These are phyloP conservation scores for Syngnathus acus DNA, from an alignment of 2,797 vertebrate species.

Conservation along the genomic window DNA sequence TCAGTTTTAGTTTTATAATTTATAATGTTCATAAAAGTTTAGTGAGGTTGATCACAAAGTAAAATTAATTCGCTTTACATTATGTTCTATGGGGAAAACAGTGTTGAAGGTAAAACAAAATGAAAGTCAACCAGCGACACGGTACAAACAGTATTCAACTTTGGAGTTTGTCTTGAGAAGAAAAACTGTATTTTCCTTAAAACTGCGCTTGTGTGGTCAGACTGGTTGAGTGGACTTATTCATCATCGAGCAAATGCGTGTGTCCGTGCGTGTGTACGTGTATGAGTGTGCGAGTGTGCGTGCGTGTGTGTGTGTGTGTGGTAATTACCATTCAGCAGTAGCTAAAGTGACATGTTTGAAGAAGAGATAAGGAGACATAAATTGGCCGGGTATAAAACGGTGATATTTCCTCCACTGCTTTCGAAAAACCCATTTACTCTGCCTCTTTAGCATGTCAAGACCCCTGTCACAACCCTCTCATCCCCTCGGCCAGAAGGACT, in stretches of 20 bases:
- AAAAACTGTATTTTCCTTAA: background rate
- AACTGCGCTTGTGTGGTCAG: constrained; percentile 7
- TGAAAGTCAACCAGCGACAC: background rate
- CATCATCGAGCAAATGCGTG: constrained; percentile 8
- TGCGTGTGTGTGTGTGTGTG: constrained; percentile 59
- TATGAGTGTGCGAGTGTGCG: background rate
- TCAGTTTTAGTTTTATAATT: too few species aligned
- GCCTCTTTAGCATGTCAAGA: constrained; percentile 99
- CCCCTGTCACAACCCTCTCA: constrained; percentile 95
- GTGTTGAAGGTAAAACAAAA: too few species aligned
- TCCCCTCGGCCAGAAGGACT: constrained; percentile 83
- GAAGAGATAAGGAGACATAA: constrained; percentile 99
- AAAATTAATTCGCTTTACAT: too few species aligned
- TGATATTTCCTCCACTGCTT: constrained; percentile 98
- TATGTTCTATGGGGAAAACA: too few species aligned
- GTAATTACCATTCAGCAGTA: constrained; percentile 98
- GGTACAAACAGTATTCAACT: too few species aligned
- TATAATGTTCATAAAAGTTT: too few species aligned
- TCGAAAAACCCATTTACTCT: constrained; percentile 99
- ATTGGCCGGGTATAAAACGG: constrained; percentile 95
- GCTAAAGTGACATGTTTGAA: constrained; percentile 99
- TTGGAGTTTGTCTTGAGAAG: too few species aligned
- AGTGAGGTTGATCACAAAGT: too few species aligned
- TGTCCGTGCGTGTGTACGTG: constrained; percentile 17
- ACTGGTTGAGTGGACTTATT: constrained; percentile 30